Evolutionary conservation across 2,888 invertebrate species (phyloP), one percentile per base, ranked within the genome.

Genomic region (Mythimna impura): DNA sequence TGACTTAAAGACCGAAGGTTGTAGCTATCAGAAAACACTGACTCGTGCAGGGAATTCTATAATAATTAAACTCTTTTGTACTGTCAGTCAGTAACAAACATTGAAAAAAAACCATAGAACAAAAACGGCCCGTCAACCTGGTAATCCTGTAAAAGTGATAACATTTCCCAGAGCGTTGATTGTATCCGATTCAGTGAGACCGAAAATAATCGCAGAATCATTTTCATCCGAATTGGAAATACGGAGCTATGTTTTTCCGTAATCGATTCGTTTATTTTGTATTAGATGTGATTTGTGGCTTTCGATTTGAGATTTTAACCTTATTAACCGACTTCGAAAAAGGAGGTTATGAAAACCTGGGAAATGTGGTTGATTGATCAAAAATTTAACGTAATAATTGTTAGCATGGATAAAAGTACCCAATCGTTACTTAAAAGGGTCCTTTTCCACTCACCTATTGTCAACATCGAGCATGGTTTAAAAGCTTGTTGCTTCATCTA

Each of bases 151-250:
- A 47, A 66, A 60, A 74, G 66, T 74, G 75, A 70, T 80, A 69
- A 74, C 61, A 70, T 75, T 63, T 57, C 34, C 65, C 63, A n/a
- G n/a, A 25, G 54, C 55, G 50, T 40, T 57, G 22, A 71, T 80
- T 30, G 40, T 50, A 63, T 58, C 40, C 58, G 57, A 71, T 61
- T 50, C 61, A 62, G 17, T 54, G 64, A 34, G 20, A 62, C 47
- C 63, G 66, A 69, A 69, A 80, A 80, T 70, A 79, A 69, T 66
- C 50, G 7, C 17, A 34, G 30, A 61, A 66, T 66, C 47, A 60
- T 80, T 75, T 66, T 63, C 61, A 75, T 55, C 14, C 25, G 47
- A 78, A 63, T 69, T 68, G 75, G 54, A 58, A 57, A 74, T 78
- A 54, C 17, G 20, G 34, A 47, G 52, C 52, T 10, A 22, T 36